phyloP scores from a whole-genome alignment of 2,797 vertebrate species.

The Aphelocoma californica region DNA sequence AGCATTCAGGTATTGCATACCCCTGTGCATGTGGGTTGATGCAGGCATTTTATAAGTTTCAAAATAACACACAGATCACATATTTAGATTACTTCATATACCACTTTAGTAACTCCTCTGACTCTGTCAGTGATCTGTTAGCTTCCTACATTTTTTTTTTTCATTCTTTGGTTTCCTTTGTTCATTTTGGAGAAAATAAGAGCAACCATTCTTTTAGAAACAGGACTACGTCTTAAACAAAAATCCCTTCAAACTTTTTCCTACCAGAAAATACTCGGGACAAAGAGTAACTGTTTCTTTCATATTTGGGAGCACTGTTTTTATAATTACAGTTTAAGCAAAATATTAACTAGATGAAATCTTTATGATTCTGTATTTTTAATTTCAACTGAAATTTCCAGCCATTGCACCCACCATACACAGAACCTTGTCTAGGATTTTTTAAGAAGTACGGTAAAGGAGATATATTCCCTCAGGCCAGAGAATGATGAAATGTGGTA shows the following conservation, averaged over 20 bases:
- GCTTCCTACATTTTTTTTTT: background rate
- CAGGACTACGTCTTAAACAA: background rate
- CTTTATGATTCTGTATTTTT: background rate
- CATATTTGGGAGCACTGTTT: background rate
- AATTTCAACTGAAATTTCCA: conserved; percentile 31
- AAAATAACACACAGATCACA: background rate
- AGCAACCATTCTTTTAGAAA: background rate
- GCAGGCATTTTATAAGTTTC: background rate
- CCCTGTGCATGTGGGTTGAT: background rate
- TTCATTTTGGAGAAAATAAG: background rate
- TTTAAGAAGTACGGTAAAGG: rapidly evolving
- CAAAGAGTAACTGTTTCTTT: conserved; percentile 19
- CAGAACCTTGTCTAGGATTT: background rate
- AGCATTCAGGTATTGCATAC: background rate
- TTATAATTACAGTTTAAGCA: background rate
- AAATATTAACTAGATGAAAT: background rate
- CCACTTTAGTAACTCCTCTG: background rate
- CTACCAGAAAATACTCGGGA: background rate
- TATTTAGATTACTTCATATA: background rate
- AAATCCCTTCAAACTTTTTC: background rate
- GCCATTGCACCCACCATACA: background rate
- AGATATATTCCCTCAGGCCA: background rate
- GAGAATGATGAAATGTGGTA: background rate
- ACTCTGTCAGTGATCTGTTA: background rate
- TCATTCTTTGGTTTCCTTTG: background rate